These are phyloP conservation scores for Rhyacophila evoluta DNA, from an alignment of 2,888 invertebrate genomes.

Conservation along the genomic window DNA sequence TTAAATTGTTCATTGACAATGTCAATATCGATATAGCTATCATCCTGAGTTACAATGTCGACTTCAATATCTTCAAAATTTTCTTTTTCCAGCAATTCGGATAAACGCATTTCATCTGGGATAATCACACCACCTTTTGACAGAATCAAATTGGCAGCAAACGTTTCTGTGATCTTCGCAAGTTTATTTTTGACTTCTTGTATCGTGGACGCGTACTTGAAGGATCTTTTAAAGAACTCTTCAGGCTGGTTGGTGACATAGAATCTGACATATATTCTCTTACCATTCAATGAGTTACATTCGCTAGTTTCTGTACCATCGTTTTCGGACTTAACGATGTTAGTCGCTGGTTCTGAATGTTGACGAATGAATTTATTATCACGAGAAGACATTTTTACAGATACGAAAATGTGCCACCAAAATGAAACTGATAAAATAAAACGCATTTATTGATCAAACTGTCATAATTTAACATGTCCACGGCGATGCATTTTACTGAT, in stretches of 20 bases:
- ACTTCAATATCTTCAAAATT: slow-evolving; percentile 5
- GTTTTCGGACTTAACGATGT: slow-evolving; percentile 33
- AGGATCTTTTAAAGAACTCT: slow-evolving; percentile 67
- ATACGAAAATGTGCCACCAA: background rate
- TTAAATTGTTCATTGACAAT: slow-evolving; percentile 43
- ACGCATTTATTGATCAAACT: slow-evolving; percentile 35
- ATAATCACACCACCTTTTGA: slow-evolving; percentile 64
- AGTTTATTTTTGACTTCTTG: slow-evolving; percentile 73
- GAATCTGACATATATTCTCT: slow-evolving; percentile 45
- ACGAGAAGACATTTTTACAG: slow-evolving; percentile 26
- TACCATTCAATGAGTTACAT: slow-evolving; percentile 47
- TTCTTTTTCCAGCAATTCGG: slow-evolving; percentile 47
- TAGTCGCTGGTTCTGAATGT: slow-evolving; percentile 46
- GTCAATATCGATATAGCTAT: slow-evolving; percentile 43
- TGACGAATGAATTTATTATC: slow-evolving; percentile 45
- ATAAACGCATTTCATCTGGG: slow-evolving; percentile 56
- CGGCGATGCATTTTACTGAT: background rate
- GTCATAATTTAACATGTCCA: background rate
- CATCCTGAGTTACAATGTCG: slow-evolving; percentile 46
- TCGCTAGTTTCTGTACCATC: slow-evolving; percentile 38
- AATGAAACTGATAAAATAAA: background rate
- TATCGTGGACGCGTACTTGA: slow-evolving; percentile 68
- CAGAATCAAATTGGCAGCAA: slow-evolving; percentile 67
- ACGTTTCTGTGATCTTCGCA: slow-evolving; percentile 70
- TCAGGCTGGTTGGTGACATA: slow-evolving; percentile 46